Base-by-base conservation (phyloP, 2,113 vertebrate species). In the Candoia aspera region DNA sequence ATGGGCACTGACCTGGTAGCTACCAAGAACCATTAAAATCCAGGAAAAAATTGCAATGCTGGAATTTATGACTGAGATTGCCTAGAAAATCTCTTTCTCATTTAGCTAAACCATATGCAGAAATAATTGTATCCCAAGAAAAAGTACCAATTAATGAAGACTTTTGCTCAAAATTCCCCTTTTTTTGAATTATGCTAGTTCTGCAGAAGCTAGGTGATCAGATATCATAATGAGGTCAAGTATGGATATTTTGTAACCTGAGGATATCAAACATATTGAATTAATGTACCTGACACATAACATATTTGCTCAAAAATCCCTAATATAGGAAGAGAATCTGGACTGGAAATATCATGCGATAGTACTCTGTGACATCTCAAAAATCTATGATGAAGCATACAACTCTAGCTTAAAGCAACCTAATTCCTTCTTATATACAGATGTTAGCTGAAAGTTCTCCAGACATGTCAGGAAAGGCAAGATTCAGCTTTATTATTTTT, bases 361-460 rank as follows among this genome's bases (percentile, higher is more conserved):
- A 53, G 8, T 4, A 83, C n/a, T 92, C 24, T 92, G 86, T 92
- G 55, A 93, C 89, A 90, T 90, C 2, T 21, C 94, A 87, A 21
- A 92, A 85, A 93, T 90, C 29, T 15, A 55, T 89, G 8, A n/a
- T 46, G 11, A 1, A 49, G 79, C 33, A 33, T 68, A 89, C 11
- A 91, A 68, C n/a, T 92, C 90, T 37, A 79, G 3, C 60, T 84
- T 93, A 95, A 91, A 8, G 0, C 68, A 55, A 90, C 93, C 60
- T 1, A 55, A 87, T 91, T 91, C 0, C 0, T 8, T 4, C 90
- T 94, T 90, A 55, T 88, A 93, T 93, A 53, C n/a, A 91, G 24
- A 85, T 92, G 6, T 93, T 68, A 93, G 87, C 49, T 94, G 90
- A 54, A 90, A 57, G 89, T 93, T 87, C 92, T 59, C 91, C 84